A percentile compares a stretch with the other conserved stretches of the same genome.
phyloP scores from a whole-genome alignment of 1,140 invertebrate species.

The Holcopasites calliopsidis region DNA sequence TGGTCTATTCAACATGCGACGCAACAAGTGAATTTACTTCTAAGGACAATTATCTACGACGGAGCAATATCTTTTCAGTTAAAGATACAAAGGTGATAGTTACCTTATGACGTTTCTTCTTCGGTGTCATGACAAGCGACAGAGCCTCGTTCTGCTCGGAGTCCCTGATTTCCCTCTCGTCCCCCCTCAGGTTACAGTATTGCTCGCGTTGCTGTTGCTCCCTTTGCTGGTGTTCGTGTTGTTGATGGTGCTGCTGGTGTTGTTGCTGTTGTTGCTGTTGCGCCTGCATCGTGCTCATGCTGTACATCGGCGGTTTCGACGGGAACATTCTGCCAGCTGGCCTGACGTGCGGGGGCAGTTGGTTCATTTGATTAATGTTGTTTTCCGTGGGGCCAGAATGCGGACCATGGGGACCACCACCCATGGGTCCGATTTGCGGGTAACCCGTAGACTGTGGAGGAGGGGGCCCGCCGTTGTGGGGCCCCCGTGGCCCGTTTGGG shows the following conservation, averaged over 20 bases:
- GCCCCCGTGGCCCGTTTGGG: conserved; percentile 77
- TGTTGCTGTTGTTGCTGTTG: conserved; percentile 83
- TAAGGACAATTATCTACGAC: background rate
- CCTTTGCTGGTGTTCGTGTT: conserved; percentile 72
- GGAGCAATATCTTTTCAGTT: background rate
- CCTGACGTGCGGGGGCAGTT: conserved; percentile 84
- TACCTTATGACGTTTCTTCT: conserved; percentile 97
- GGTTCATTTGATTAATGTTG: conserved; percentile 83
- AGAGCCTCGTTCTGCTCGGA: conserved; percentile 96
- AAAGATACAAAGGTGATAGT: conserved; percentile 24
- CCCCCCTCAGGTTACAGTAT: conserved; percentile 81
- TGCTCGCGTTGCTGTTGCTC: conserved; percentile 82
- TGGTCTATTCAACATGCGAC: background rate
- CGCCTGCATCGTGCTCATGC: conserved; percentile 81
- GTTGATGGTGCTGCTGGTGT: conserved; percentile 81
- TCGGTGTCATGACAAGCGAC: conserved; percentile 94
- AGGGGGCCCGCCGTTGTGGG: conserved; percentile 78
- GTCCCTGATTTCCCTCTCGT: conserved; percentile 83
- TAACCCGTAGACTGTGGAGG: conserved; percentile 79
- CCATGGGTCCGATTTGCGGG: conserved; percentile 73
- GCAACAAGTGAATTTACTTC: conserved; percentile 1
- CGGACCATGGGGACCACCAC: conserved; percentile 70
- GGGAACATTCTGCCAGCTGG: conserved; percentile 88
- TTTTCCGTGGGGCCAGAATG: conserved; percentile 79
- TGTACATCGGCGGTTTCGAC: conserved; percentile 84